These are phyloP conservation scores for Halocynthia roretzi DNA, from an alignment of 23 tunicate species.

Conservation along the genomic window DNA sequence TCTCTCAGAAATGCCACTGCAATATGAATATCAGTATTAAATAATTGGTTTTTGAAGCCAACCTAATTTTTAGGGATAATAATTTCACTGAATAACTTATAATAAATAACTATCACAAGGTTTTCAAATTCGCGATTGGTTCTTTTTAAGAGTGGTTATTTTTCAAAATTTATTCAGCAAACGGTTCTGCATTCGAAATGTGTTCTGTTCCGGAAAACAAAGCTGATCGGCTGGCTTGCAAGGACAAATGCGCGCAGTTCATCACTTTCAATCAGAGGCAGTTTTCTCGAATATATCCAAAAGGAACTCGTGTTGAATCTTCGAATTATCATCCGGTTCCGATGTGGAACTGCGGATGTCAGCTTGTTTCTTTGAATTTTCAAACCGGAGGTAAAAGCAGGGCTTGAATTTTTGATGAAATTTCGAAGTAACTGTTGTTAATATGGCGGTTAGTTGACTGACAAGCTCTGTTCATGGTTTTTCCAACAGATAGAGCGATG, in stretches of 20 bases:
- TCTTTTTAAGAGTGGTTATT: no score
- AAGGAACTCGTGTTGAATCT: slow-evolving; percentile 74
- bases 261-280: slow-evolving; percentile 54
- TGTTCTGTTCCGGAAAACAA: slow-evolving; percentile 78
- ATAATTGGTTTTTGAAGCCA: no score
- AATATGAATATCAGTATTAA: no score
- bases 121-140: no score
- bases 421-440: no score
- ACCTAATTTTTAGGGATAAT: no score
- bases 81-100: no score
- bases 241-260: slow-evolving; percentile 46
- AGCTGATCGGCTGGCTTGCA: slow-evolving; percentile 42
- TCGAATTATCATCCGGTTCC: slow-evolving; percentile 88
- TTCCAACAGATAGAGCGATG: slow-evolving; percentile 68
- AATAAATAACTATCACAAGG: no score
- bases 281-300: slow-evolving; percentile 79
- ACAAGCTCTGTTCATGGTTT: background rate
- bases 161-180: background rate
- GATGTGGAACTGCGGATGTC: slow-evolving; percentile 80
- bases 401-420: background rate
- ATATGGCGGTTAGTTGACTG: no score
- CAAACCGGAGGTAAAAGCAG: slow-evolving; percentile 74
- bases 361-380: slow-evolving; percentile 68
- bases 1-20: no score
- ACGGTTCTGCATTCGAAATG: slow-evolving; percentile 58